Base-by-base conservation (phyloP, 2,888 invertebrate genomes). In the Saturnia pavonia region DNA sequence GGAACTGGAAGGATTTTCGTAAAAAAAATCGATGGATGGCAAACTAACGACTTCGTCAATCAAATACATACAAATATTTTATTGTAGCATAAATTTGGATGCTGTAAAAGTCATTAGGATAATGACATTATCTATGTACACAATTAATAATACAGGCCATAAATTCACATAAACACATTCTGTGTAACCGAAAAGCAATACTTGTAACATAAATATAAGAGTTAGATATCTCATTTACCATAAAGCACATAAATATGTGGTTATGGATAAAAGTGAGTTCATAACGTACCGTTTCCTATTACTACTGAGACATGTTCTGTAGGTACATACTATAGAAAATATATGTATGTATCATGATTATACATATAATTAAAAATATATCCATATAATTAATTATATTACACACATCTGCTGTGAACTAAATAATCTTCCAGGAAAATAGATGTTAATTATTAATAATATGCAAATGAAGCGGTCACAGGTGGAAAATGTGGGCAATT, bases 391-490 rank as follows among this genome's bases (percentile, higher is more conserved):
- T 54, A 8, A 54, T 27, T 6, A 14, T 57, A 25, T 57, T 57
- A 57, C 25, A 57, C 12, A 57, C 25, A 27, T 57, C 11, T 57
- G 25, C 3, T 57, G 11, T 25, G 57, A 60, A 60, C 57, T 27
- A 14, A 27, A 60, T 69, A 11, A 66, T 78, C 77, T 74, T 75
- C 73, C 72, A 77, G 75, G 73, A 76, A 77, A 79, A 80, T 77
- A 73, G 74, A 74, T 73, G 74, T 75, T 79, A 78, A 83, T 82
- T 79, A 78, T 82, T 78, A 82, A 83, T 81, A 81, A 82, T 76
- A 83, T 83, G 82, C 82, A 82, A 81, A 83, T 77, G 84, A 78
- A 80, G 78, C 78, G 78, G 79, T 75, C 80, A 76, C 83, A 82
- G 79, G 79, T 84, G 81, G 74, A 75, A 77, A 75, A 74, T 75